Percentiles rank a stretch among this genome's conserved stretches.
Conservation (phyloP, 1,140 invertebrate species). For the Andricus grossulariae region DNA sequence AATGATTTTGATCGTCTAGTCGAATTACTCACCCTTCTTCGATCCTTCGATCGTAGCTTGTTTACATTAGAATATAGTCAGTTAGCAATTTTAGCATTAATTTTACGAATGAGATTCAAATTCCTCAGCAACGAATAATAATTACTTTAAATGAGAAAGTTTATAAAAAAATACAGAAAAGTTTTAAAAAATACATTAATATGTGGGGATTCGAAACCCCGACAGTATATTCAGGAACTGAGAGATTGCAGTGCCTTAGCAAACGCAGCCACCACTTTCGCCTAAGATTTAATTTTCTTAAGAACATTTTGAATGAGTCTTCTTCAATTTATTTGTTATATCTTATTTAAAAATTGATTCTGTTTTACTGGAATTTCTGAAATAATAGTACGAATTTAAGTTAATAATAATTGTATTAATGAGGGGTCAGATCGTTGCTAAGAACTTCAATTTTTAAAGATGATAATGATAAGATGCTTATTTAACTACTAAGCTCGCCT, state of each 20-base stretch:
- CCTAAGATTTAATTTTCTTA: too few species aligned
- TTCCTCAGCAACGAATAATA: neutral
- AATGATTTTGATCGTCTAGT: constrained; percentile 26
- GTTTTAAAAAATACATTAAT: too few species aligned
- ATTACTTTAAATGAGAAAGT: neutral
- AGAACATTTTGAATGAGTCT: too few species aligned
- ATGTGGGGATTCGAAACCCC: too few species aligned
- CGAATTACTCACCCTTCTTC: constrained; percentile 72
- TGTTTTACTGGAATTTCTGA: neutral
- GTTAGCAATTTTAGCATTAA: constrained; percentile 61
- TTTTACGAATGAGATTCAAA: constrained; percentile 20
- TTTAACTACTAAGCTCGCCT: neutral
- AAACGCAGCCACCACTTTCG: too few species aligned
- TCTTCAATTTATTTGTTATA: too few species aligned
- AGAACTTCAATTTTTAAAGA: neutral
- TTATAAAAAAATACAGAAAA: too few species aligned
- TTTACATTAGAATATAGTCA: constrained; percentile 70
- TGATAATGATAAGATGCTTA: neutral
- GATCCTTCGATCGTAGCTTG: constrained; percentile 77
- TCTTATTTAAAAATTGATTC: neutral
- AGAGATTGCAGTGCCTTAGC: too few species aligned
- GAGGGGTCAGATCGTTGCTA: neutral
- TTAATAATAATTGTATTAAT: too few species aligned
- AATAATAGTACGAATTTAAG: too few species aligned
- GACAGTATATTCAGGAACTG: too few species aligned